Base-by-base conservation (phyloP, 2,113 vertebrate species). In the Rhodinocichla rosea region DNA sequence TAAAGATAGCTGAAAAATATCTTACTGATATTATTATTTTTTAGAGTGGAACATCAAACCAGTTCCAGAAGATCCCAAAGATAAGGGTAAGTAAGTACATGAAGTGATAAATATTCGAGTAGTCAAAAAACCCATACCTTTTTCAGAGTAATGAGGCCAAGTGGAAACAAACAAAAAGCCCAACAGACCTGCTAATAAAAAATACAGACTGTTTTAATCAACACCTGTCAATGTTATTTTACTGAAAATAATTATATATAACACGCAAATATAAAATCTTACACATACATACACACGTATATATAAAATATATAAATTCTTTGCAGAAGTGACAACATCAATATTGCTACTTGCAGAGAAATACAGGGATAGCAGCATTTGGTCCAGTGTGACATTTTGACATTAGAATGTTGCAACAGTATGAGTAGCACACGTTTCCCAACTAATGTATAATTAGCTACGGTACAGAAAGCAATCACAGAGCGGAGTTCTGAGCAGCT, bases 381-480 rank as follows among this genome's bases (percentile, higher is more conserved):
- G 39, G 52, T 75, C 69, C 28, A 52, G 13, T 10, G 26, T 26
- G 33, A 69, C 62, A 57, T 70, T 80, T 33, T 83, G 67, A 69
- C 42, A 42, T 49, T 30, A 67, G 40, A 70, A 93, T 89, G 37
- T 39, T 60, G 14, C 56, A 83, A 73, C 42, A 57, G n/a, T 44
- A n/a, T 47, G 67, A 81, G 56, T 18, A 78, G 74, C 52, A 68
- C 49, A n/a, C 35, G 35, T 69, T 90, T 90, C 60, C 55, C 64
- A 87, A 5, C 69, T 71, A 87, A 71, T 15, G 13, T 79, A 37
- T 70, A 78, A 90, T 75, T 75, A 87, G 59, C 79, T 80, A 32
- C 7, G 21, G 68, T 81, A 89, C n/a, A 87, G 73, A 84, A 91
- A 89, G 24, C 56, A 92, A 47, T 59, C 65, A 70, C 80, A 91